Conservation (phyloP, 2,888 invertebrate genomes). For the Volucella bombylans region DNA sequence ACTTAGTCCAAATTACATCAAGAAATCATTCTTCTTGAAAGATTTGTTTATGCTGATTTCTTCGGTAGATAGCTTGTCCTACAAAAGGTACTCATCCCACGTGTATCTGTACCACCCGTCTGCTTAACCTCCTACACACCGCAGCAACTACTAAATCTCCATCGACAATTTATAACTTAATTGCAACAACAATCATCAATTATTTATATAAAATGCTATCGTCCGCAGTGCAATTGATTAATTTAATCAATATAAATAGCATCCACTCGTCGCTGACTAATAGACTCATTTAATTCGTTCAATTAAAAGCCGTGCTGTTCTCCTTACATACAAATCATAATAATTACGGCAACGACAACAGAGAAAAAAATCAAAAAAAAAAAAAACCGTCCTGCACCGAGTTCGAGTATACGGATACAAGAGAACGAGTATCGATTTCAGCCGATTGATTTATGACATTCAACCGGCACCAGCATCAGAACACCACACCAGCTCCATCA, state of each 20-base stretch:
- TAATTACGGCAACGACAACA: slow-evolving; percentile 20
- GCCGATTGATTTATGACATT: slow-evolving; percentile 72
- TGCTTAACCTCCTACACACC: no score
- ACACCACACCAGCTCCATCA: slow-evolving; percentile 5
- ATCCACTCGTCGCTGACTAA: slow-evolving; percentile 61
- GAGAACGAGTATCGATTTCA: slow-evolving; percentile 64
- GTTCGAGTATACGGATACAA: neutral
- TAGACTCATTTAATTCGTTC: slow-evolving; percentile 73
- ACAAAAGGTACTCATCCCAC: no score
- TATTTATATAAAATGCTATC: slow-evolving; percentile 46
- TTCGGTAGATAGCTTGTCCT: no score
- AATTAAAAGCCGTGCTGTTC: slow-evolving; percentile 67
- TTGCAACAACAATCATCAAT: slow-evolving; percentile 51
- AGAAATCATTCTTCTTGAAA: no score
- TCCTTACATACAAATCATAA: slow-evolving; percentile 65
- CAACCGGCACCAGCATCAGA: slow-evolving; percentile 13
- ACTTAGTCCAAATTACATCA: no score
- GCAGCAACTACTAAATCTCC: slow-evolving; percentile 3
- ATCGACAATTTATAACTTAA: slow-evolving; percentile 66
- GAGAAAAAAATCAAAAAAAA: slow-evolving; percentile 12
- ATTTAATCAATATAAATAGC: slow-evolving; percentile 67
- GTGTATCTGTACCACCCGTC: no score
- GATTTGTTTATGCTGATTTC: no score
- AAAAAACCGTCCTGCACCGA: slow-evolving; percentile 7
- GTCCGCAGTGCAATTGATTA: slow-evolving; percentile 58